Conservation (phyloP, 2,888 invertebrate species). For the Troides aeacus region DNA sequence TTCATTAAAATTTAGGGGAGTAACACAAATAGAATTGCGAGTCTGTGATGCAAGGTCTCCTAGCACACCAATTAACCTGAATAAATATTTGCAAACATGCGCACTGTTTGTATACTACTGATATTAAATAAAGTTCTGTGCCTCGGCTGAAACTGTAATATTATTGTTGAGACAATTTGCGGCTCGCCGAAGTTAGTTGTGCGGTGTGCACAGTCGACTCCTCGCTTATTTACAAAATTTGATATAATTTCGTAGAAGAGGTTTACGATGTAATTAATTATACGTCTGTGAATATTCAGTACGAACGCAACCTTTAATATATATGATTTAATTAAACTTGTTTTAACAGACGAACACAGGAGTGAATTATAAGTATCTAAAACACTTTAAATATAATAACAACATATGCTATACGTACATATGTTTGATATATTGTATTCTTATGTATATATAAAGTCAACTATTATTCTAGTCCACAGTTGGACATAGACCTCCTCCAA, state of each 20-base stretch:
- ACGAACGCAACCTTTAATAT: not conserved
- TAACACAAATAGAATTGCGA: conserved; percentile 51
- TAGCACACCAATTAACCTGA: conserved; percentile 67
- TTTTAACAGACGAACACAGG: not conserved
- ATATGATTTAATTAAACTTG: not conserved
- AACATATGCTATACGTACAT: no score
- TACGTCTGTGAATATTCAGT: not conserved
- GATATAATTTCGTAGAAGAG: conserved; percentile 14
- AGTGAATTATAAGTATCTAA: not conserved
- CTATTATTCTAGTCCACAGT: no score
- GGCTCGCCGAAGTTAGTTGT: conserved; percentile 11
- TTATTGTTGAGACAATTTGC: conserved; percentile 28
- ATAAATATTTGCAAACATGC: conserved; percentile 55
- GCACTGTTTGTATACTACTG: conserved; percentile 24
- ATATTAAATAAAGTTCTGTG: conserved; percentile 23
- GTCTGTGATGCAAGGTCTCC: conserved; percentile 48
- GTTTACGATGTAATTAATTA: conserved; percentile 8
- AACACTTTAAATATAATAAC: not conserved
- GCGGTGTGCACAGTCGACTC: conserved; percentile 8
- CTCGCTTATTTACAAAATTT: conserved; percentile 13
- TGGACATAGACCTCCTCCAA: no score
- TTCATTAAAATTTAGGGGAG: conserved; percentile 70
- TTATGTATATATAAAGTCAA: no score
- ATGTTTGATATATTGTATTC: no score
- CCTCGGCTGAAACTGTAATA: conserved; percentile 14